Base-by-base conservation (phyloP, 2,113 vertebrate species). In the Balaeniceps rex region DNA sequence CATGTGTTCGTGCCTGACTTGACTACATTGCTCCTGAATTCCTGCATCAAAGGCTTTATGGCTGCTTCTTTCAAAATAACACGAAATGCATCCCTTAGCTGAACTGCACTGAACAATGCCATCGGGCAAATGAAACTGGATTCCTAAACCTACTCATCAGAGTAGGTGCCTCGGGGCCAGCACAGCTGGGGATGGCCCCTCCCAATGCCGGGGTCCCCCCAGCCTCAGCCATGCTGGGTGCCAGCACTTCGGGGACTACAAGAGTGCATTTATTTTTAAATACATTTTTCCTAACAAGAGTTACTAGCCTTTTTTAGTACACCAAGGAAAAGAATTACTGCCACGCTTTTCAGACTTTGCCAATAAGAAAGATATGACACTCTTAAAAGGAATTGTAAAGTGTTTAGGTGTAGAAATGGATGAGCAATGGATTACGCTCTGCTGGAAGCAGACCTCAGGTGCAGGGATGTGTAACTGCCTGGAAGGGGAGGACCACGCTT, bases 51-150 rank as follows among this genome's bases (percentile, higher is more conserved):
- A 82, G 34, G 9, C 36, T 71, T 84, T 47, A 57, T 1, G 4
- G 10, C 52, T 61, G 14, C 54, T 87, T 69, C 60, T 94, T 95
- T 83, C 42, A 85, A 89, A 93, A 64, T 68, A 93, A 82, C 29
- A 61, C 1, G 14, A 85, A 89, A 65, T 11, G 9, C 17, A 51
- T 58, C 54, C 34, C 25, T 70, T 86, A 31, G 58, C 77, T 91
- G 26, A 74, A 42, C 11, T 29, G 34, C 0, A 0, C 54, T 44
- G 49, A 70, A 44, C 42, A 63, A 63, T 36, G n/a, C 33, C 49
- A 46, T 34, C 3, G 6, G 36, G 51, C 49, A 60, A 94, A 52
- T 22, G n/a, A 96, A 91, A 75, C 33, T 0, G 0, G 33, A 69
- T 87, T 84, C 84, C 44, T 91, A 85, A 76, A 93, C 23, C 12